Evolutionary conservation across 2,888 invertebrate species (phyloP).

Genomic region (Eupithecia dodoneata): DNA sequence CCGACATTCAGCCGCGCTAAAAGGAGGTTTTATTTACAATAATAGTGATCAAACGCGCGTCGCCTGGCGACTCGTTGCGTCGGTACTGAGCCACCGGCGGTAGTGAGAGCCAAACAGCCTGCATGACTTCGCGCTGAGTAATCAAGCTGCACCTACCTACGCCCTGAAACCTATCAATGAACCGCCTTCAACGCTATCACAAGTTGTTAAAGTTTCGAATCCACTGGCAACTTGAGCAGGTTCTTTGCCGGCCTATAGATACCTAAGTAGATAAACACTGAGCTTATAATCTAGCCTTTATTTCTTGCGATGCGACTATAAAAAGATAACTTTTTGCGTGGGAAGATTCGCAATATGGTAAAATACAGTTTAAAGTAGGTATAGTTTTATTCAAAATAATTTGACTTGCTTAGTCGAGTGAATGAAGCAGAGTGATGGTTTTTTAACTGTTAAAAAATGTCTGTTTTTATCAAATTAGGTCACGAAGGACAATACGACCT

Average conservation of each 20-base stretch:
- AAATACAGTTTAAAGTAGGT: background rate
- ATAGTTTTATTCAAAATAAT: background rate
- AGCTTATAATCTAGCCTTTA: conserved; percentile 22
- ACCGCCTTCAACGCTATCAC: conserved; percentile 8
- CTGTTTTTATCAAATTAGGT: background rate
- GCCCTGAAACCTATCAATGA: conserved; percentile 53
- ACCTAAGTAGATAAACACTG: background rate
- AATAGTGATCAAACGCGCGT: conserved; percentile 75
- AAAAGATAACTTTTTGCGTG: background rate
- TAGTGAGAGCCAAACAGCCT: conserved; percentile 64
- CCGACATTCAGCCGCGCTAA: conserved; percentile 11
- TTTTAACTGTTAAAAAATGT: background rate
- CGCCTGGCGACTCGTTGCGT: conserved; percentile 64
- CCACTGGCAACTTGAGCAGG: conserved; percentile 8
- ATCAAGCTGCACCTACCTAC: conserved; percentile 68
- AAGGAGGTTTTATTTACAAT: conserved; percentile 41
- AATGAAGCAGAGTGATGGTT: background rate
- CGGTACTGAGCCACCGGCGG: conserved; percentile 52
- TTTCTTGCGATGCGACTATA: conserved; percentile 25
- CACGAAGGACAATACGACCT: background rate
- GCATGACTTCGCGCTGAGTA: conserved; percentile 77
- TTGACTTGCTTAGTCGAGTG: background rate
- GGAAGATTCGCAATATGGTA: conserved; percentile 9
- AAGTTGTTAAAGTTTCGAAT: conserved; percentile 23
- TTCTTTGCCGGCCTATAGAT: conserved; percentile 14